phyloP scores from a whole-genome alignment of 2,113 vertebrate species.

The Megaleporinus macrocephalus region DNA sequence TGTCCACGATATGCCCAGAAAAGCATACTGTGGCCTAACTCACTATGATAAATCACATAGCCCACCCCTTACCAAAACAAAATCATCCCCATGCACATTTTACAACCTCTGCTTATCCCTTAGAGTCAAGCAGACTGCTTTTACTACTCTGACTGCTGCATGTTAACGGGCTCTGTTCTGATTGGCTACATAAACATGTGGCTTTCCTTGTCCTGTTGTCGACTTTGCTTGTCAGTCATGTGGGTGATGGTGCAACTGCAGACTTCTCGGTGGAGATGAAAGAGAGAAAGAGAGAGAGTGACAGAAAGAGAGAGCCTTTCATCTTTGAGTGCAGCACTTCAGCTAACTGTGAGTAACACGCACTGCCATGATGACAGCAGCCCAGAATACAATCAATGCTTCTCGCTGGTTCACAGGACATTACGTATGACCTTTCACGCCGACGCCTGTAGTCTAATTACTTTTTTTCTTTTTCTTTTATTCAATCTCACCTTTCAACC shows the following conservation, averaged over 20 bases:
- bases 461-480: too few species aligned
- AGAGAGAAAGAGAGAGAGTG: background rate
- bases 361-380: background rate
- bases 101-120: too few species aligned
- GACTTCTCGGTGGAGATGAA: background rate
- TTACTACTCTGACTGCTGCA: too few species aligned
- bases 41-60: too few species aligned
- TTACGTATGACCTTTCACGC: slow-evolving; percentile 34
- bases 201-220: background rate
- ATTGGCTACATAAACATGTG: background rate
- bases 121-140: too few species aligned
- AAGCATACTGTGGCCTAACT: too few species aligned
- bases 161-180: too few species aligned
- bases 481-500: slow-evolving; percentile 36
- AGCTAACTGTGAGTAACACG: slow-evolving; percentile 11
- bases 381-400: slow-evolving; percentile 10
- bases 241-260: background rate
- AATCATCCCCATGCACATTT: too few species aligned
- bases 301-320: background rate
- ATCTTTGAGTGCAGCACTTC: background rate
- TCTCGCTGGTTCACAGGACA: background rate
- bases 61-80: too few species aligned
- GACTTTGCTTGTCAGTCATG: background rate
- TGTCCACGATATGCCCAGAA: too few species aligned
- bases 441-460: slow-evolving; percentile 31